Evolutionary conservation across 2,797 vertebrate species (phyloP).

Genomic region (Rousettus madagascariensis): DNA sequence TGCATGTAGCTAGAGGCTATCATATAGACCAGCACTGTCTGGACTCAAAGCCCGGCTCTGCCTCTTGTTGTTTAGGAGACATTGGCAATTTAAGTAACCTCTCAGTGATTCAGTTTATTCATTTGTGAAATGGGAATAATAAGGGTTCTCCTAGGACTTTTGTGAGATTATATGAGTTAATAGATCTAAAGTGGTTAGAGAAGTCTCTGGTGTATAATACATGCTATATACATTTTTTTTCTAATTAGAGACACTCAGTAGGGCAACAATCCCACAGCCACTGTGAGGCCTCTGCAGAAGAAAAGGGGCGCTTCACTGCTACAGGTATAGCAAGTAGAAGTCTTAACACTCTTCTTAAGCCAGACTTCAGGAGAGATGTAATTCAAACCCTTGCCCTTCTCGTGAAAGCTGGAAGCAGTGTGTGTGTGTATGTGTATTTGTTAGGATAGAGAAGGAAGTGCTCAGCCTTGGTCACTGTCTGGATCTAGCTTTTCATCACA

Average conservation of each 20-base stretch:
- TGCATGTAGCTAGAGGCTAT: background rate
- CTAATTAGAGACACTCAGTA: background rate
- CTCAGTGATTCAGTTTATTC: constrained; percentile 29
- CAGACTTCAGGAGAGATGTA: background rate
- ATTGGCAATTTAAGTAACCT: constrained; percentile 21
- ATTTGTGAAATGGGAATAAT: constrained; percentile 36
- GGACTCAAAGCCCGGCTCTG: background rate
- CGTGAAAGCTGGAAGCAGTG: background rate
- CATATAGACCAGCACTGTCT: background rate
- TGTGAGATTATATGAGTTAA: background rate
- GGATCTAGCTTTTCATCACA: background rate
- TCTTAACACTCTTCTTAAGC: background rate
- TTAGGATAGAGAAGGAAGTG: background rate
- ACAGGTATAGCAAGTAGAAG: background rate
- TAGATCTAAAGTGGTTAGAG: background rate
- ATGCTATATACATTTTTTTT: background rate
- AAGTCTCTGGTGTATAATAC: background rate
- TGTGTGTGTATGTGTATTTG: background rate
- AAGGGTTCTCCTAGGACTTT: background rate
- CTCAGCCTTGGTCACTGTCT: background rate
- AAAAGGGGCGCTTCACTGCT: background rate
- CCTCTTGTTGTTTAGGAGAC: background rate
- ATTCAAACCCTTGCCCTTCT: constrained; percentile 10
- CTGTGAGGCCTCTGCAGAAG: background rate
- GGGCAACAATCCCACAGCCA: background rate